Percentiles rank a stretch among this genome's conserved stretches.
Evolutionary conservation across 2,797 vertebrate species (phyloP).

Genomic region (Parauchenoglanis ngamensis): DNA sequence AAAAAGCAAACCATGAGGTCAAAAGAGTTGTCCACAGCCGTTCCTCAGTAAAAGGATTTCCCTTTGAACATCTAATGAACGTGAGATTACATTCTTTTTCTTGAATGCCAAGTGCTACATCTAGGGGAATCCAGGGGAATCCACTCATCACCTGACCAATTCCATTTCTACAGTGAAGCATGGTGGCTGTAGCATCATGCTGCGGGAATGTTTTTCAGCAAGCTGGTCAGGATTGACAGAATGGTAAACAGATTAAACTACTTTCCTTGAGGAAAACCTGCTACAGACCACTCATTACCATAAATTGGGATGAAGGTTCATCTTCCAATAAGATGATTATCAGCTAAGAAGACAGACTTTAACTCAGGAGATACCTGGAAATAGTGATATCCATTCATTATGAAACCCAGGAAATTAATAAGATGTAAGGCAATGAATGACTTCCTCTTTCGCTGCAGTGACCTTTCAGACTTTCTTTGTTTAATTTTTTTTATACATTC

Average conservation of each 20-base stretch:
- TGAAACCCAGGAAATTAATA: background rate
- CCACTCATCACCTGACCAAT: background rate
- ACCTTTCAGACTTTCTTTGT: background rate
- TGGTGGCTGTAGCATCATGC: background rate
- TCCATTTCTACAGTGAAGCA: background rate
- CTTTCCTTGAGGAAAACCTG: background rate
- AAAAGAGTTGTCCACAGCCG: background rate
- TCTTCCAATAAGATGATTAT: background rate
- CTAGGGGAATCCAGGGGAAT: background rate
- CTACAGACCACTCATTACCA: background rate
- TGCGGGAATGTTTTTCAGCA: background rate
- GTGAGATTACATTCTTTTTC: background rate
- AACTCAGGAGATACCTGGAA: background rate
- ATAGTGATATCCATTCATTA: background rate
- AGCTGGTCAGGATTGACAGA: background rate
- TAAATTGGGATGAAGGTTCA: background rate
- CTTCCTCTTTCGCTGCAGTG: background rate
- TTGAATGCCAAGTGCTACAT: background rate
- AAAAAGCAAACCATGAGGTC: background rate
- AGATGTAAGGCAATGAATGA: background rate
- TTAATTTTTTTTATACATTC: background rate
- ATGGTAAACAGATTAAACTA: background rate
- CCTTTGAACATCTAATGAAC: background rate
- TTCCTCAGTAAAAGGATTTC: background rate
- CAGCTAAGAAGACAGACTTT: background rate